Evolutionary conservation across 2,113 vertebrate species (phyloP).

Genomic region (Callipepla squamata): DNA sequence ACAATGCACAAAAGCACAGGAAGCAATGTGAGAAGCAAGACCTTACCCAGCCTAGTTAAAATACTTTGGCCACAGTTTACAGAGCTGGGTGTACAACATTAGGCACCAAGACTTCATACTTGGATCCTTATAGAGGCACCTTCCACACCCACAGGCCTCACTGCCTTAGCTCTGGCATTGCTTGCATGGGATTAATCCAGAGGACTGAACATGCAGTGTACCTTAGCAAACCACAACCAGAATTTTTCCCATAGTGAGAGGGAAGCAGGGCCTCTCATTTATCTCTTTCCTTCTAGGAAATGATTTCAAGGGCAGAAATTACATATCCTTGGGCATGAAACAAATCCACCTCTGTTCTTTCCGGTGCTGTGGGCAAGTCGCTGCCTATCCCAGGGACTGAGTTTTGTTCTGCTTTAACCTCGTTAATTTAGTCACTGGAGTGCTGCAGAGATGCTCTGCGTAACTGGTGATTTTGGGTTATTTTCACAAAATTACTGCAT

Average conservation of each 20-base stretch:
- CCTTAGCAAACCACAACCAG: not conserved
- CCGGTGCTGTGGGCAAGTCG: conserved; percentile 34
- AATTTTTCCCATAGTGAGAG: not conserved
- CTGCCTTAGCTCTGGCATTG: not conserved
- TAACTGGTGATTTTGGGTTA: not conserved
- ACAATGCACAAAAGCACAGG: conserved; percentile 75
- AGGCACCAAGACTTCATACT: not conserved
- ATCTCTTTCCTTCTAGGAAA: conserved; percentile 62
- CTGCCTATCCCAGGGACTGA: conserved; percentile 35
- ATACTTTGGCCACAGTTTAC: conserved; percentile 39
- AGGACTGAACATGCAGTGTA: accelerated
- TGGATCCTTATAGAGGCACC: not conserved
- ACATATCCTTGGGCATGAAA: conserved; percentile 45
- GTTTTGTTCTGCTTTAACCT: conserved; percentile 38
- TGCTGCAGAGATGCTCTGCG: not conserved
- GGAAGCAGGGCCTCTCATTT: conserved; percentile 18
- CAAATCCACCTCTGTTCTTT: conserved; percentile 24
- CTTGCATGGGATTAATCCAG: accelerated
- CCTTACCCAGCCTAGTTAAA: conserved; percentile 37
- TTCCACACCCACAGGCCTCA: not conserved
- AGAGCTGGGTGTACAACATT: not conserved
- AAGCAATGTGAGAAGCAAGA: conserved; percentile 66
- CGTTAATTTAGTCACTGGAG: not conserved
- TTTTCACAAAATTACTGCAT: conserved; percentile 9
- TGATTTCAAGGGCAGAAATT: conserved; percentile 56